Percentiles rank a stretch among this genome's conserved stretches.
phyloP scores from a whole-genome alignment of 2,888 invertebrate species.

The Lasioglossum morio region DNA sequence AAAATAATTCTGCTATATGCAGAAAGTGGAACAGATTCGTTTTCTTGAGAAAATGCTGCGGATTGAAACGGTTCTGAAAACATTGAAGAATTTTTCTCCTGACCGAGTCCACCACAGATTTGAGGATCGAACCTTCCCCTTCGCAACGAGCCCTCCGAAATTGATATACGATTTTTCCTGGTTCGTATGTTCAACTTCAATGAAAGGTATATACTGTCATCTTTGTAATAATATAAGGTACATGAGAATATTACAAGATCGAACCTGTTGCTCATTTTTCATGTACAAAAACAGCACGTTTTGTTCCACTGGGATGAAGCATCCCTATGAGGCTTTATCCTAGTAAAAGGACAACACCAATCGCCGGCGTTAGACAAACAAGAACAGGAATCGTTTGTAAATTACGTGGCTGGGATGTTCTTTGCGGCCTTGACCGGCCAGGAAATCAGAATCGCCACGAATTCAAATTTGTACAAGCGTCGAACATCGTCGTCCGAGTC shows the following conservation, averaged over 20 bases:
- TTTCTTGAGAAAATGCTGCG: no score
- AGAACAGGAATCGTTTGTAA: slow-evolving; percentile 17
- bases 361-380: background rate
- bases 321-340: background rate
- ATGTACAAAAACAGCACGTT: background rate
- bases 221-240: background rate
- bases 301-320: background rate
- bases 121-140: background rate
- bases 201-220: background rate
- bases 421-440: slow-evolving; percentile 23
- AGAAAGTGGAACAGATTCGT: no score
- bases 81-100: background rate
- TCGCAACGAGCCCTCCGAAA: background rate
- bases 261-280: background rate
- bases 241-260: background rate
- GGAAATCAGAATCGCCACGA: slow-evolving; percentile 47
- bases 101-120: background rate
- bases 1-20: background rate
- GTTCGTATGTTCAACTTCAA: background rate
- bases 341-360: background rate
- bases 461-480: slow-evolving; percentile 57
- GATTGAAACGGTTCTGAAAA: background rate
- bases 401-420: slow-evolving; percentile 18
- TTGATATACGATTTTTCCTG: background rate
- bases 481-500: slow-evolving; percentile 35